phyloP scores from a whole-genome alignment of 2,113 vertebrate genomes.

The Tyrannus savana region DNA sequence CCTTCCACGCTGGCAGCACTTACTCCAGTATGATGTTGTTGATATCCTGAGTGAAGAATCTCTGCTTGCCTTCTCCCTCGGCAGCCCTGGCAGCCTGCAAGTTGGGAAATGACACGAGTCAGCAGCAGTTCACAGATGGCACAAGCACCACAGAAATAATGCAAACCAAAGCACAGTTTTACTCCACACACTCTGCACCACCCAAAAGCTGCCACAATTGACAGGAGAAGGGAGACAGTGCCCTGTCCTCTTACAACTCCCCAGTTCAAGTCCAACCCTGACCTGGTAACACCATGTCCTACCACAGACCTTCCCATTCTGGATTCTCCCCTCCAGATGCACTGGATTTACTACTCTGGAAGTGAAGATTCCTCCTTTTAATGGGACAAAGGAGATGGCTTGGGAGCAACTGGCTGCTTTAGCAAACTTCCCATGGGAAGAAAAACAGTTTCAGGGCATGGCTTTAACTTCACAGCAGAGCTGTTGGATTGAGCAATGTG shows the following conservation, averaged over 20 bases:
- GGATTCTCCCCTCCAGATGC: neutral
- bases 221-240: neutral
- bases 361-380: neutral
- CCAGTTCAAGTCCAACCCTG: neutral
- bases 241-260: neutral
- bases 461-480: neutral
- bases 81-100: constrained; percentile 84
- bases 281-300: neutral
- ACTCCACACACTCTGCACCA: neutral
- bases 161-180: neutral
- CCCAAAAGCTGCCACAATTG: neutral
- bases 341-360: neutral
- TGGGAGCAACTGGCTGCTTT: neutral
- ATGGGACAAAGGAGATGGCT: neutral
- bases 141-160: neutral
- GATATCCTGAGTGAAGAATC: constrained; percentile 90
- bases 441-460: neutral
- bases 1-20: constrained; percentile 46
- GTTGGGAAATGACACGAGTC: constrained; percentile 18
- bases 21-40: constrained; percentile 91
- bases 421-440: neutral
- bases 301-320: neutral
- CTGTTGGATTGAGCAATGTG: neutral
- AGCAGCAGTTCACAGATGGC: constrained; percentile 3
- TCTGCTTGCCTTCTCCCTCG: constrained; percentile 87